Evolutionary conservation across 2,113 vertebrate genomes (phyloP).

Genomic region (Eptatretus burgeri): DNA sequence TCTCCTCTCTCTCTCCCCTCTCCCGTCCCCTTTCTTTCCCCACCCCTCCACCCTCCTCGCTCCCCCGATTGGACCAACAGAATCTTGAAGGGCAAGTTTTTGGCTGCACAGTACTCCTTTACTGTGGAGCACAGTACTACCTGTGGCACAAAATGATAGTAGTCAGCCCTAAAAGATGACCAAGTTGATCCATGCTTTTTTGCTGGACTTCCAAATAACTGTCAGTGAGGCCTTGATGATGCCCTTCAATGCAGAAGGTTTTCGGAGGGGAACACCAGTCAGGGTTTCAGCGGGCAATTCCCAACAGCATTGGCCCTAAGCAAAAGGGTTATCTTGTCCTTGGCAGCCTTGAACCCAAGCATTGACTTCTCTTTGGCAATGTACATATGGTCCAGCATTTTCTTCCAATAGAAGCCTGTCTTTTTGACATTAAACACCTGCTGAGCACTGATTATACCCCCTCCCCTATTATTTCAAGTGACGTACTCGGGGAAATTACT

Average conservation of each 20-base stretch:
- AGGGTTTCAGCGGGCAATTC: neutral
- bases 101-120: neutral
- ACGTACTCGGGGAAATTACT: neutral
- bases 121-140: neutral
- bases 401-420: conserved; percentile 1
- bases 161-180: neutral
- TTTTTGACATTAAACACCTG: conserved; percentile 3
- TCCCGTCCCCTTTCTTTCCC: too few species aligned
- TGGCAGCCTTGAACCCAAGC: neutral
- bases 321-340: neutral
- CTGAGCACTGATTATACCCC: neutral
- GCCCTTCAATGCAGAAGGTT: neutral
- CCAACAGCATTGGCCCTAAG: neutral
- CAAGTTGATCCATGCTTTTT: neutral
- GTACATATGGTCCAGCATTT: neutral
- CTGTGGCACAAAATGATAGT: neutral
- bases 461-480: neutral
- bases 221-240: neutral
- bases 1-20: too few species aligned
- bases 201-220: neutral
- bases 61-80: neutral
- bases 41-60: too few species aligned
- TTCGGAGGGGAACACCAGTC: neutral
- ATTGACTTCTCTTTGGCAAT: neutral
- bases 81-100: neutral